Base-by-base conservation (phyloP, 2,797 vertebrate species). In the Cyclopterus lumpus region DNA sequence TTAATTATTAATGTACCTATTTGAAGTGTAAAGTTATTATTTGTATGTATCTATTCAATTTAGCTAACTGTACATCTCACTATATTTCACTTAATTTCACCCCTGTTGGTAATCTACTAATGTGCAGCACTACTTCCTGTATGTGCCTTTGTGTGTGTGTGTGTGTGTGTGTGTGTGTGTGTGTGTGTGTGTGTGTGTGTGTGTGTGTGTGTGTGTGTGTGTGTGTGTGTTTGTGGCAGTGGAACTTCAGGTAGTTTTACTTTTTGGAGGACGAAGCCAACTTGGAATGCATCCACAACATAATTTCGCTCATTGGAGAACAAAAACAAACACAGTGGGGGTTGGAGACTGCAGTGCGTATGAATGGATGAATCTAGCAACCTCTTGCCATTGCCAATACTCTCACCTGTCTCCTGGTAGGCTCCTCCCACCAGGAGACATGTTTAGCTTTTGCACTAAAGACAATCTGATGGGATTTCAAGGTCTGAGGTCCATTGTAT, bases 181-280 rank as follows among this genome's bases (percentile, higher is more conserved):
- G n/a, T n/a, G n/a, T n/a, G n/a, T n/a, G n/a, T n/a, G n/a, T n/a
- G n/a, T n/a, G n/a, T n/a, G n/a, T n/a, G n/a, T n/a, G n/a, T n/a
- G n/a, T n/a, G n/a, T n/a, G n/a, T n/a, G n/a, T n/a, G n/a, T n/a
- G n/a, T n/a, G n/a, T n/a, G n/a, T n/a, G n/a, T n/a, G n/a, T n/a
- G n/a, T n/a, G n/a, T 14, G 16, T 48, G 32, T 65, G 8, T 9
- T 0, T 28, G 34, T 53, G 49, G 3, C 42, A 22, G 28, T 58
- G 55, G 20, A 71, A 58, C 53, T 60, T 61, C 65, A 67, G 54
- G 34, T 65, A 74, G 26, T 72, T 72, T 77, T 65, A 71, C 49
- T 42, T 36, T 51, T 34, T 68, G 34, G 30, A 8, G 34, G 32
- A 4, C 3, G 1, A 8, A 16, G 71, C 71, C 59, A 75, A 73